Base-by-base conservation (phyloP, 53 echinoderm and acorn worm genomes). In the Temnopleurus reevesii region DNA sequence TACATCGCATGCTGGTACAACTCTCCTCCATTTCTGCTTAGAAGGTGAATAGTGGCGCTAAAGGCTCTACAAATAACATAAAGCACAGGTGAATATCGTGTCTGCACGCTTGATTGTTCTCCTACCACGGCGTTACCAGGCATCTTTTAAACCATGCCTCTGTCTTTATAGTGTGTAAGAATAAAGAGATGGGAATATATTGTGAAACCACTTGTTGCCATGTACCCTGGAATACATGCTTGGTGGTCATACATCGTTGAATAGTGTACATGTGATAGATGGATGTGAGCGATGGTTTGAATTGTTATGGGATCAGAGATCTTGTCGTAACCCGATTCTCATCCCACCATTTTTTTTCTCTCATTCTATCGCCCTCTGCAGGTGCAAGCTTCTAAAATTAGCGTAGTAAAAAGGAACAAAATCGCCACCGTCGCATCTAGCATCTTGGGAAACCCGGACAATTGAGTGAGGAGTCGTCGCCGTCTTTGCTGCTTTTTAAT, bases 71-170 rank as follows among this genome's bases (percentile, higher is more conserved):
- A 36, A 59, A 41, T 44, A 85, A 85, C n/a, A 85, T 49, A 85
- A 85, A 60, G 85, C 85, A 61, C 85, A 85, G 85, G 85, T 85
- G 85, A 85, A 59, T 85, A 85, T 45, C 8, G 28, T 35, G 51
- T 29, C 79, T 47, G 27, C 49, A 71, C 71, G 41, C 41, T 63
- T 36, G 41, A 41, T 71, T 71, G 41, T 36, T 36, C 6, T 41
- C 36, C n/a, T 71, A 4, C 12, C 38, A 36, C 5, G 19, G n/a
- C 3, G n/a, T 19, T 41, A 71, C 41, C 41, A n/a, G n/a, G 4
- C 3, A 71, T 71, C n/a, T 71, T 71, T 2, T 27, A 8, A 1
- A 21, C 23, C 71, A 71, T 71, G 23, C 21, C 41, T 6, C 21
- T 21, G 13, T 10, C n/a, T n/a, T 43, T 10, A 71, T 38, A 36